Evolutionary conservation across 2,888 invertebrate genomes (phyloP).

Genomic region (Meteorus colon): DNA sequence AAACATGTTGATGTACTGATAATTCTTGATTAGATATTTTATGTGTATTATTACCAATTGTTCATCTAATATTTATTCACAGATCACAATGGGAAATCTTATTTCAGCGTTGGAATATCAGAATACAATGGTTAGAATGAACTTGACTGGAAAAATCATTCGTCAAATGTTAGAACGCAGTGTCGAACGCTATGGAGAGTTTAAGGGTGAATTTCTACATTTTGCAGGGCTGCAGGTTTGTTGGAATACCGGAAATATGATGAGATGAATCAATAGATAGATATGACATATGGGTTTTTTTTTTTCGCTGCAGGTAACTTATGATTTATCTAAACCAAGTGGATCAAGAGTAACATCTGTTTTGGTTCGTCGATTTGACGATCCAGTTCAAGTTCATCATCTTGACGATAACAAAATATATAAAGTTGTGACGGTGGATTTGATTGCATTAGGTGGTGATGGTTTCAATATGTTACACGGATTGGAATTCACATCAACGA

Average conservation of each 20-base stretch:
- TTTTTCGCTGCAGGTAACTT: conserved; percentile 75
- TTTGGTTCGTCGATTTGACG: conserved; percentile 80
- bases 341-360: conserved; percentile 80
- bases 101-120: too few relatives aligned
- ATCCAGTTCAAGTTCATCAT: conserved; percentile 76
- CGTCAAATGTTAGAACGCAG: too few relatives aligned
- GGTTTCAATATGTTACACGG: conserved; percentile 77
- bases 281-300: background rate
- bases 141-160: too few relatives aligned
- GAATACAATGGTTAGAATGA: too few relatives aligned
- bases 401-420: conserved; percentile 77
- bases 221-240: conserved; percentile 81
- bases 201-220: conserved; percentile 86
- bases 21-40: too few relatives aligned
- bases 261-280: background rate
- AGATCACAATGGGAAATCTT: too few relatives aligned
- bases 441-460: conserved; percentile 84
- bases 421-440: conserved; percentile 79
- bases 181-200: conserved; percentile 77
- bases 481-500: conserved; percentile 62
- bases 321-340: conserved; percentile 78
- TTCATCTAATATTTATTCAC: too few relatives aligned
- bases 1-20: too few relatives aligned
- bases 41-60: too few relatives aligned
- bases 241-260: background rate